phyloP scores from a whole-genome alignment of 2,888 invertebrate species.

The Dyspetes luteomarginatus region DNA sequence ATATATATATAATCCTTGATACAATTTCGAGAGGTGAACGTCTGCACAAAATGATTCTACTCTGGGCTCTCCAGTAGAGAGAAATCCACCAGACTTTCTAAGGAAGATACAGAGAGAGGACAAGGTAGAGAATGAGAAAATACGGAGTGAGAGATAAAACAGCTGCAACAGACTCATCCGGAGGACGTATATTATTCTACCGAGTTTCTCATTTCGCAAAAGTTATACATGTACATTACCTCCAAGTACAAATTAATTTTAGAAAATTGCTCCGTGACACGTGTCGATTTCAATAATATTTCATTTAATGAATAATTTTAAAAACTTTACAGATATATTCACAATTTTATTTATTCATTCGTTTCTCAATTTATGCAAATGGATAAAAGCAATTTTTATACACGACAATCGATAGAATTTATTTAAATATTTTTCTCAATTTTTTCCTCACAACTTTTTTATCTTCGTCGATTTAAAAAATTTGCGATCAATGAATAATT shows the following conservation, averaged over 20 bases:
- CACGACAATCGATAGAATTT: too few relatives aligned
- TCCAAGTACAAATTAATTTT: conserved; percentile 8
- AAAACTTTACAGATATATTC: neutral
- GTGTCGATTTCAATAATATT: conserved; percentile 1
- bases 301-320: conserved; percentile 1
- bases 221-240: neutral
- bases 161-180: conserved; percentile 6
- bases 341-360: neutral
- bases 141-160: neutral
- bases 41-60: conserved; percentile 10
- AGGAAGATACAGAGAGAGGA: neutral
- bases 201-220: conserved; percentile 6
- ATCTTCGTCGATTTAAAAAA: neutral
- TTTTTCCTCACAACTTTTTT: too few relatives aligned
- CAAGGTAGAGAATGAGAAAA: too few relatives aligned
- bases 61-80: neutral
- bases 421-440: too few relatives aligned
- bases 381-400: too few relatives aligned
- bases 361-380: too few relatives aligned
- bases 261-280: neutral
- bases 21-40: conserved; percentile 21
- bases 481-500: neutral
- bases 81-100: conserved; percentile 1
- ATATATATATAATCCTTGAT: neutral
- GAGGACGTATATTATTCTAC: conserved; percentile 4